Evolutionary conservation across 1,140 invertebrate genomes (phyloP).

Genomic region (Cotesia chilonis): DNA sequence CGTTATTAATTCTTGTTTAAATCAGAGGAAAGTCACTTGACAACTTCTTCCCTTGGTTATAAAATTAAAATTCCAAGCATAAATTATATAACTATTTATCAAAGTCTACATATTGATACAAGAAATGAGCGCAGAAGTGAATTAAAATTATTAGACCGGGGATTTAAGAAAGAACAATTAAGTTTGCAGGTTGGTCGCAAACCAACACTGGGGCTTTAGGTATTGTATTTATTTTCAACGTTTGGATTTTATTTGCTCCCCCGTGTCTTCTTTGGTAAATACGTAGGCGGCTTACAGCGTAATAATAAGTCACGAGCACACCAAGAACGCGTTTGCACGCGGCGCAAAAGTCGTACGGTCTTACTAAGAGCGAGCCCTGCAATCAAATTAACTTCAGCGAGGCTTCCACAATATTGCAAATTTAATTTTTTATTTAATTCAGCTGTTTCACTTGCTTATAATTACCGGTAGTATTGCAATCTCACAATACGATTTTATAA

Average conservation of each 20-base stretch:
- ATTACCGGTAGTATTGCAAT: constrained; percentile 1
- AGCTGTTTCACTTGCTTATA: background rate
- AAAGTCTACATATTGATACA: too few relatives aligned
- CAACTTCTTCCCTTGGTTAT: too few relatives aligned
- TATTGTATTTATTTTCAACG: too few relatives aligned
- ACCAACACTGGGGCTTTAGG: too few relatives aligned
- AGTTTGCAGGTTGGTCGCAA: too few relatives aligned
- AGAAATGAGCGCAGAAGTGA: too few relatives aligned
- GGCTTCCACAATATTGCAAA: constrained; percentile 12
- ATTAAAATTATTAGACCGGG: too few relatives aligned
- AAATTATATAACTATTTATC: too few relatives aligned
- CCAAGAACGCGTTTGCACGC: background rate
- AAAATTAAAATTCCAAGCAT: too few relatives aligned
- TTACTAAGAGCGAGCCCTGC: background rate
- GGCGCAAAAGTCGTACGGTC: constrained; percentile 13
- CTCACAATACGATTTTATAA: background rate
- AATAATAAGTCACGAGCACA: constrained; percentile 30
- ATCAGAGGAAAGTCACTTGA: constrained; percentile 12
- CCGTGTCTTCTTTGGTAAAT: constrained; percentile 30
- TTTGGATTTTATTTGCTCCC: background rate
- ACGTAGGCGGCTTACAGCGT: constrained; percentile 38
- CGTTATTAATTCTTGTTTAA: constrained; percentile 8
- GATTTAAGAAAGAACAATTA: too few relatives aligned
- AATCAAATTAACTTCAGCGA: constrained; percentile 33
- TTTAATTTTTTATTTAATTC: constrained; percentile 10